Conservation (phyloP, 2,113 vertebrate genomes). For the Alaudala cheleensis region DNA sequence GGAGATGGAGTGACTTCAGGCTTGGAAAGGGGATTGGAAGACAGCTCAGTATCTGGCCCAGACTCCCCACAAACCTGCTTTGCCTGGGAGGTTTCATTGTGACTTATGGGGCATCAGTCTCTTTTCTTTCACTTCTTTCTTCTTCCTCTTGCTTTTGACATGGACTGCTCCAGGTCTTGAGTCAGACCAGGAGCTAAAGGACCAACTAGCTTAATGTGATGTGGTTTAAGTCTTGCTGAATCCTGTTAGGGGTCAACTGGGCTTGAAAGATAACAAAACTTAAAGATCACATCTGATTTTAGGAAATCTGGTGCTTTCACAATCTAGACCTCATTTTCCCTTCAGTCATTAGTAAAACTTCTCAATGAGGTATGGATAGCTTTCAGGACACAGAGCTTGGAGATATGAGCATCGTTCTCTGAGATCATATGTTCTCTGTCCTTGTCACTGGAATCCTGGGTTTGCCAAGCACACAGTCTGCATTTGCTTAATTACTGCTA, state of each 20-base stretch:
- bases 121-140: not conserved
- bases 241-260: not conserved
- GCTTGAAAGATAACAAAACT: not conserved
- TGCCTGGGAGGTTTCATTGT: not conserved
- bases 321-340: not conserved
- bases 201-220: not conserved
- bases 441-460: not conserved
- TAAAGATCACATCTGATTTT: not conserved
- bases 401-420: not conserved
- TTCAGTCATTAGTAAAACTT: not conserved
- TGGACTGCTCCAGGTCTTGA: conserved; percentile 6
- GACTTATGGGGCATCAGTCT: not conserved
- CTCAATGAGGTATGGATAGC: not conserved
- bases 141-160: not conserved
- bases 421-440: not conserved
- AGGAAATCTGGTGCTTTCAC: not conserved
- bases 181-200: conserved; percentile 7
- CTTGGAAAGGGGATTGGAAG: conserved; percentile 15
- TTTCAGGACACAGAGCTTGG: not conserved
- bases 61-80: not conserved
- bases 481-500: not conserved
- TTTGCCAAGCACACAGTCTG: not conserved
- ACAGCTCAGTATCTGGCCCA: not conserved
- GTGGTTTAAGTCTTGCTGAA: not conserved
- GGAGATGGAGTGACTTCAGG: conserved; percentile 12